These are phyloP conservation scores for Zygaena filipendulae DNA, from an alignment of 2,888 invertebrate genomes.

Conservation along the genomic window DNA sequence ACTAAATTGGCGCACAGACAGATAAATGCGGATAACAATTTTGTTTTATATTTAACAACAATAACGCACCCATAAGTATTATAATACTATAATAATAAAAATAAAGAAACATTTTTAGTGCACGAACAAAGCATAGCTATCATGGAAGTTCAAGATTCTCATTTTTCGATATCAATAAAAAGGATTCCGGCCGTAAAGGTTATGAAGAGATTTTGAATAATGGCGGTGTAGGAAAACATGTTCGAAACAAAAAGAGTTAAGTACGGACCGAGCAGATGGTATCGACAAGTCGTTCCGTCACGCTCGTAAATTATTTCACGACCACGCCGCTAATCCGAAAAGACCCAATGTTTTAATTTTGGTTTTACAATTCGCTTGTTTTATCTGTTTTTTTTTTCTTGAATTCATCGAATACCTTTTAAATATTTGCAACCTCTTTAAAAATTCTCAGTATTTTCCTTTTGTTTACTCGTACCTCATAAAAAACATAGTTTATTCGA, in stretches of 20 bases:
- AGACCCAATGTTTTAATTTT: conserved; percentile 62
- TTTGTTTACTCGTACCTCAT: too few relatives aligned
- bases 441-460: too few relatives aligned
- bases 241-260: conserved; percentile 62
- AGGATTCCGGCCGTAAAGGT: conserved; percentile 47
- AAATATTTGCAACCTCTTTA: conserved; percentile 38
- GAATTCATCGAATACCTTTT: conserved; percentile 40
- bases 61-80: too few relatives aligned
- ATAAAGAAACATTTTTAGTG: too few relatives aligned
- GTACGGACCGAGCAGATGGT: conserved; percentile 59
- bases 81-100: too few relatives aligned
- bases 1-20: too few relatives aligned
- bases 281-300: conserved; percentile 64
- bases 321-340: conserved; percentile 62
- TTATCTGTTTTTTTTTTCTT: conserved; percentile 43
- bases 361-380: too few relatives aligned
- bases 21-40: too few relatives aligned
- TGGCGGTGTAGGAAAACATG: conserved; percentile 52
- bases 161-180: conserved; percentile 60
- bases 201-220: conserved; percentile 61
- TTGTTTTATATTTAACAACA: too few relatives aligned
- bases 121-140: too few relatives aligned
- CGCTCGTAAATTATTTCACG: conserved; percentile 66
- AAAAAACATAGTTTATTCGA: too few relatives aligned
- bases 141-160: conserved; percentile 41